Evolutionary conservation across 2,113 vertebrate genomes (phyloP).

Genomic region (Charina bottae): DNA sequence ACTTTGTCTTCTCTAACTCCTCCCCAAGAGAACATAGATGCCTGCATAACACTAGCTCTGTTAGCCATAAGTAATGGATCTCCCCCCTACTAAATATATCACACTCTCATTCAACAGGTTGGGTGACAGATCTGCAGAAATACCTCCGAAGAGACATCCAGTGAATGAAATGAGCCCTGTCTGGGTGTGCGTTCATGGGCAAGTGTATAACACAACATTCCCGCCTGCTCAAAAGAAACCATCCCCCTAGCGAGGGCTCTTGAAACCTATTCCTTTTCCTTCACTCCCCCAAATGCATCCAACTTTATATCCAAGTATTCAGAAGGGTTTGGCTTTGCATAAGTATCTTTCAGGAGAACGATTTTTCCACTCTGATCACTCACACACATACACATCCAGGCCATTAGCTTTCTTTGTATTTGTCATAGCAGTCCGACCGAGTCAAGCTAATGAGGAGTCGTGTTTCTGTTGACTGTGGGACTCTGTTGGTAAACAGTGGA

Average conservation of each 20-base stretch:
- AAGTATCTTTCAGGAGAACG: conserved; percentile 70
- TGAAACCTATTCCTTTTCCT: conserved; percentile 70
- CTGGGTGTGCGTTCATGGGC: too few species aligned
- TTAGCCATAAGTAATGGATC: conserved; percentile 20
- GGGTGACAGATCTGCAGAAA: conserved; percentile 59
- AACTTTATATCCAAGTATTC: conserved; percentile 67
- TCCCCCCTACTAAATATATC: not conserved
- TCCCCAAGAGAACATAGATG: not conserved
- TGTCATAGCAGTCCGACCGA: conserved; percentile 60
- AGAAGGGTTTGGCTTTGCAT: conserved; percentile 64
- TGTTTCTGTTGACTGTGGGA: conserved; percentile 71
- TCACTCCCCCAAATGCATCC: conserved; percentile 53
- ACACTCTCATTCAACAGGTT: conserved; percentile 31
- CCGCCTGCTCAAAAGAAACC: conserved; percentile 56
- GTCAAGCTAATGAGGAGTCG: conserved; percentile 66
- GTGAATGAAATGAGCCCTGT: conserved; percentile 57
- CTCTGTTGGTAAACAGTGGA: conserved; percentile 59
- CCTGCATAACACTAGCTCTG: not conserved
- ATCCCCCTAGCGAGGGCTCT: conserved; percentile 60
- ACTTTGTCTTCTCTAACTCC: too few species aligned
- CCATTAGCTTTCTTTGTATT: conserved; percentile 68
- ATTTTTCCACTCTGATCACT: conserved; percentile 67
- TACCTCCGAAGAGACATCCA: conserved; percentile 61
- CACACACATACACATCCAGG: conserved; percentile 28
- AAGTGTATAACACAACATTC: conserved; percentile 27